Base-by-base conservation (phyloP, 1,140 invertebrate species). In the Ptiloglossa arizonensis region DNA sequence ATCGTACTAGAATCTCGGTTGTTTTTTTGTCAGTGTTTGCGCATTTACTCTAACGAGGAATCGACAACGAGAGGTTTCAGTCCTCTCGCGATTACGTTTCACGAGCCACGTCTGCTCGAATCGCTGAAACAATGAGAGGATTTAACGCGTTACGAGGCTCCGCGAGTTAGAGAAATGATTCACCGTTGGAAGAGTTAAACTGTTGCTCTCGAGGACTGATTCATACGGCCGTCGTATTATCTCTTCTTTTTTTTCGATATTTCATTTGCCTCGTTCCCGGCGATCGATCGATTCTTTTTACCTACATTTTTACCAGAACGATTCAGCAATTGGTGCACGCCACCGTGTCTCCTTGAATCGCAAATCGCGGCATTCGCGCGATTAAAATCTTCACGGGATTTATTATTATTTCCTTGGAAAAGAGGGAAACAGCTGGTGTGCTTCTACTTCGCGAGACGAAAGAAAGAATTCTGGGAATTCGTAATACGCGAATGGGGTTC, bases 201-300 rank as follows among this genome's bases (percentile, higher is more conserved):
- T 35, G 29, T n/a, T 57, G 11, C 19, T 67, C 63, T 24, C 15
- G 17, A 44, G 8, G n/a, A 67, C 24, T 69, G 64, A 76, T 57
- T 69, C 66, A 27, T 59, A 22, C 41, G 38, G 41, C 32, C 41
- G 11, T 48, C 73, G 29, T 22, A 50, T 5, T 4, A 19, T 44
- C 11, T 13, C 17, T 35, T 1, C 3, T 17, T 15, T 17, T 44
- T 32, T 29, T 57, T 38, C 19, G n/a, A n/a, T 59, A 35, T 59
- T 11, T 5, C 1, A 5, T 29, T 64, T 41, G 24, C 59, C 52
- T 29, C n/a, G n/a, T 38, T 66, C 60, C 22, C 32, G n/a, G 11
- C 9, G 35, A 48, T 76, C 54, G 35, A 69, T 76, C 24, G 41
- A 69, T 50, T 59, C 69, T 75, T 67, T 59, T 8, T 3, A n/a